Conservation (phyloP, 2,797 vertebrate species). For the Gadopsis marmoratus region DNA sequence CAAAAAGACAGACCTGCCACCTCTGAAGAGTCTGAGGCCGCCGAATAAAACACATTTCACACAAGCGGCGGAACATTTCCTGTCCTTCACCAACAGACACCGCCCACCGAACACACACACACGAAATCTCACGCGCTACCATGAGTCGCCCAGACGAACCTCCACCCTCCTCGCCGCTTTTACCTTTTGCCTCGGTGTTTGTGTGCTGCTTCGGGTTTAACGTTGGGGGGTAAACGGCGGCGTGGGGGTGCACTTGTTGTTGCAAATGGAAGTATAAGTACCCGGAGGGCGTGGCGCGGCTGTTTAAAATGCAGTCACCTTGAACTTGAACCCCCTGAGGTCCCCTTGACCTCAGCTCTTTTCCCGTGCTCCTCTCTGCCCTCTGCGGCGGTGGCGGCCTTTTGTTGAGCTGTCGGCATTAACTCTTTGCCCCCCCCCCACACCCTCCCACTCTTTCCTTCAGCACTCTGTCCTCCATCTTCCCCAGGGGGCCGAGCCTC, state of each 20-base stretch:
- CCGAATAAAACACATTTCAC: slow-evolving; percentile 45
- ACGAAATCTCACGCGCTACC: slow-evolving; percentile 28
- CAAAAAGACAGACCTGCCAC: not conserved
- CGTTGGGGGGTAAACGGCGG: slow-evolving; percentile 32
- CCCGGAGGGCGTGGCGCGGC: slow-evolving; percentile 55
- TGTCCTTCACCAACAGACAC: slow-evolving; percentile 23
- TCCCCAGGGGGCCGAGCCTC: slow-evolving; percentile 47
- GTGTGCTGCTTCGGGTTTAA: slow-evolving; percentile 45
- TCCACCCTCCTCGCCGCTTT: slow-evolving; percentile 23
- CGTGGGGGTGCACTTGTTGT: slow-evolving; percentile 43
- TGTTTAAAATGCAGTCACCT: slow-evolving; percentile 82
- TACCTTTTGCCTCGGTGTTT: slow-evolving; percentile 37
- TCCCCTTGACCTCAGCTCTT: slow-evolving; percentile 84
- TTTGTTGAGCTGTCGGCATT: slow-evolving; percentile 87
- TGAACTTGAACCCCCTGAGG: slow-evolving; percentile 86
- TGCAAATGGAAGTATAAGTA: slow-evolving; percentile 45
- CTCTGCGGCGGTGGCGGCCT: slow-evolving; percentile 70
- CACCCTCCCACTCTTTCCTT: slow-evolving; percentile 44
- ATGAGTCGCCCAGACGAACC: slow-evolving; percentile 27
- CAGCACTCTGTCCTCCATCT: slow-evolving; percentile 50
- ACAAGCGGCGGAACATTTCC: slow-evolving; percentile 54
- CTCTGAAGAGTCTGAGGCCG: slow-evolving; percentile 9
- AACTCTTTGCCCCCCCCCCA: slow-evolving; percentile 76
- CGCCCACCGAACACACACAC: slow-evolving; percentile 22
- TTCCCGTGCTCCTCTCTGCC: slow-evolving; percentile 81